These are phyloP conservation scores for Cataglyphis rosenhaueri DNA, from an alignment of 2,888 invertebrate genomes.

Conservation along the genomic window DNA sequence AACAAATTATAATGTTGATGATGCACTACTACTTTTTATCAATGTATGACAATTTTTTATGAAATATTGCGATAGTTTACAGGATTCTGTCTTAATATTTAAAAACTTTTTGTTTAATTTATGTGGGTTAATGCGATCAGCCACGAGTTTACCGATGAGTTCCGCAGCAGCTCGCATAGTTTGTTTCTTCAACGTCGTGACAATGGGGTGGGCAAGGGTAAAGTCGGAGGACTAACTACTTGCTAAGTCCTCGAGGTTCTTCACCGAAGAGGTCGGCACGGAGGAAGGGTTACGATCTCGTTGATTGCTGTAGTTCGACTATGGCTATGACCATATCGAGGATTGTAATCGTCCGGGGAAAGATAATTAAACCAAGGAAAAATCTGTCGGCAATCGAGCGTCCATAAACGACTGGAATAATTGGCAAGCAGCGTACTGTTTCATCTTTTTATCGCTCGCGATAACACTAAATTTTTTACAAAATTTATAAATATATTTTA, in stretches of 20 bases:
- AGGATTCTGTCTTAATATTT: not conserved
- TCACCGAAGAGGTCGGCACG: conserved; percentile 65
- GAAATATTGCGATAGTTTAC: not conserved
- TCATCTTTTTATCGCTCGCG: not conserved
- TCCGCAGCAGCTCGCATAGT: conserved; percentile 60
- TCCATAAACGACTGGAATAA: conserved; percentile 22
- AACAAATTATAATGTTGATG: not conserved
- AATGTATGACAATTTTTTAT: not conserved
- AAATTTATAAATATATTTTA: conserved; percentile 11
- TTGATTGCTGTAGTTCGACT: conserved; percentile 80
- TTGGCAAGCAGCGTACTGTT: not conserved
- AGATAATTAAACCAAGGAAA: conserved; percentile 73
- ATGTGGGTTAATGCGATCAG: conserved; percentile 50
- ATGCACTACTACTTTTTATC: not conserved
- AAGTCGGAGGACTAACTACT: conserved; percentile 80
- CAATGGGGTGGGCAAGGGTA: conserved; percentile 65
- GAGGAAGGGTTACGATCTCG: conserved; percentile 78
- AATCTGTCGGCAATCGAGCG: conserved; percentile 65
- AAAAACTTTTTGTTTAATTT: conserved; percentile 71
- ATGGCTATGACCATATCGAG: conserved; percentile 67
- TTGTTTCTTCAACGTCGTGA: conserved; percentile 70
- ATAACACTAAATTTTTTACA: not conserved
- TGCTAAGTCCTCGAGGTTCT: conserved; percentile 81
- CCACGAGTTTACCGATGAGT: conserved; percentile 58
- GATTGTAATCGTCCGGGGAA: conserved; percentile 69